A percentile compares a stretch with the other conserved stretches of the same genome.
phyloP scores from a whole-genome alignment of 64 coral and sea anemone species.

The Cladopsammia gracilis region DNA sequence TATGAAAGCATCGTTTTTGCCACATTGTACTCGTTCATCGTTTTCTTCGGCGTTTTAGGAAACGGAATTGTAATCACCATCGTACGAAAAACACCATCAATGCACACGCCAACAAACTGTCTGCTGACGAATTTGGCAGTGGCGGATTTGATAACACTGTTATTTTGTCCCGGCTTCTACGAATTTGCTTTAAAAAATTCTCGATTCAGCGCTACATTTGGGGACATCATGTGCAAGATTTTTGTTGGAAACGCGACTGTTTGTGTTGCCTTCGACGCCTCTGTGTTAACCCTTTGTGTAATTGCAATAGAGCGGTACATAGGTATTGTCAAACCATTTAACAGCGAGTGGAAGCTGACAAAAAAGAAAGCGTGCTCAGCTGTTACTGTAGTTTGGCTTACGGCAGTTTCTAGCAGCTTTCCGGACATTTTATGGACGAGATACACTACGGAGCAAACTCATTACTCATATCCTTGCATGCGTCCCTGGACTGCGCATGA shows the following conservation, averaged over 20 bases:
- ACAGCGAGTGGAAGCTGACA: not conserved
- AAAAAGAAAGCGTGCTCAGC: not conserved
- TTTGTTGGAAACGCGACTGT: constrained; percentile 21
- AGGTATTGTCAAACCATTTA: constrained; percentile 19
- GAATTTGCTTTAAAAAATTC: not conserved
- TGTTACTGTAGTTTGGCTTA: not conserved
- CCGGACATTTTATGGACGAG: constrained; percentile 21
- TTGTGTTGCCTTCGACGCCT: constrained; percentile 3
- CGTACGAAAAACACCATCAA: constrained; percentile 13
- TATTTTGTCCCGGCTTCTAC: constrained; percentile 16
- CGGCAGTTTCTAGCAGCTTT: not conserved
- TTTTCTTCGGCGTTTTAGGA: constrained; percentile 35
- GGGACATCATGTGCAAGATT: constrained; percentile 3
- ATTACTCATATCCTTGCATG: not conserved
- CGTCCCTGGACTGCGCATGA: not conserved
- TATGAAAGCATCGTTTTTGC: constrained; percentile 23
- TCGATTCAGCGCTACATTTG: not conserved
- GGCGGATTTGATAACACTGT: constrained; percentile 32
- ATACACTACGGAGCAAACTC: not conserved
- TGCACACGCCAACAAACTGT: constrained; percentile 47
- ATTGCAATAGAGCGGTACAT: constrained; percentile 14
- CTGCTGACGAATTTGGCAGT: constrained; percentile 49
- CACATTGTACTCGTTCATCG: constrained; percentile 51
- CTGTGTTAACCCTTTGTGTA: constrained; percentile 10
- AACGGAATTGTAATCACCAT: constrained; percentile 38